Percentiles rank a stretch among this genome's conserved stretches.
Conservation (phyloP, 2,888 invertebrate species). For the Lysandra bellargus region DNA sequence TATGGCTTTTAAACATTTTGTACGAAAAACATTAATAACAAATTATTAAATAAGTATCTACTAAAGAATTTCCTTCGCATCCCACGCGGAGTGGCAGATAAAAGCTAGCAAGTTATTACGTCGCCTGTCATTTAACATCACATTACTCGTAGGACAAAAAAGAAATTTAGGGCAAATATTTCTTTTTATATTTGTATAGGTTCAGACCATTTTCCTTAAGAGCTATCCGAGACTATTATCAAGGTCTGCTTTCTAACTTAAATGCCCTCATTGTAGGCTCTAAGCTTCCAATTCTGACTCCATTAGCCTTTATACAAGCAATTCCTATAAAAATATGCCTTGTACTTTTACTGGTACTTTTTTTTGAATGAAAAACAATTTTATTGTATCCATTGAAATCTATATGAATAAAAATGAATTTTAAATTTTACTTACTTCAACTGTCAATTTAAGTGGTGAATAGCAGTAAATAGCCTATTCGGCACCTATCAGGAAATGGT, state of each 20-base stretch:
- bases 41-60: not conserved
- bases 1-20: not conserved
- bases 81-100: not conserved
- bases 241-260: constrained; percentile 6
- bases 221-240: constrained; percentile 20
- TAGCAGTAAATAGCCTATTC: too few species aligned
- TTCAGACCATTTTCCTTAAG: constrained; percentile 8
- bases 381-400: not conserved
- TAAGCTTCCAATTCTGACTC: constrained; percentile 8
- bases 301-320: constrained; percentile 17
- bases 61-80: not conserved
- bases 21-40: not conserved
- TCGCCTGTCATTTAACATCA: not conserved
- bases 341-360: not conserved
- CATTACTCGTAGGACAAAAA: not conserved
- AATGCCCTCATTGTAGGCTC: constrained; percentile 20
- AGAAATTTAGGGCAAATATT: constrained; percentile 15
- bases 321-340: not conserved
- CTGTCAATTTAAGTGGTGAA: too few species aligned
- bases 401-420: too few species aligned
- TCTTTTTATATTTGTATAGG: not conserved
- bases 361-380: not conserved
- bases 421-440: too few species aligned
- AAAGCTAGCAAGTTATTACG: not conserved
- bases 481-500: too few species aligned